Evolutionary conservation across 2,888 invertebrate species (phyloP), one percentile per base, ranked within the genome.

Genomic region (Drosophila kuntzei): DNA sequence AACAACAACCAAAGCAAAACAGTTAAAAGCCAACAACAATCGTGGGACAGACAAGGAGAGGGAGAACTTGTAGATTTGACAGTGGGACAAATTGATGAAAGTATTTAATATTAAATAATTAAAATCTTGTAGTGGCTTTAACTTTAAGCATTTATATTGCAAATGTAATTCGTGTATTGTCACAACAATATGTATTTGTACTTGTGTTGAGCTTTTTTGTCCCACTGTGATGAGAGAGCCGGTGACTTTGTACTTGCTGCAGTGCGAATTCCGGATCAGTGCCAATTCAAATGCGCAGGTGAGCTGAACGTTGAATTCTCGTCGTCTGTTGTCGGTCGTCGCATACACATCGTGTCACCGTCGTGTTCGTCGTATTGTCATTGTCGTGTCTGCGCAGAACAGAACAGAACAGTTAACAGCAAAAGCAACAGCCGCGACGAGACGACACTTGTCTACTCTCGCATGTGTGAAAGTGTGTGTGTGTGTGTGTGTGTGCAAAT

Each of bases 241-340:
- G 39, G 29, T 22, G 64, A 54, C 46, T 59, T 63, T 58, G 65
- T 53, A 75, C 69, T 76, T 62, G 72, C 65, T 79, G 81, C 89
- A 80, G 29, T 80, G 80, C 78, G 63, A 83, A 83, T 89, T 69
- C 39, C 67, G 59, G 75, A 73, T 85, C 80, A 87, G 89, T 89
- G 85, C 77, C 75, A 89, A 87, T 76, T 75, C 74, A 88, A 73
- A 84, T 77, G 89, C 80, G 66, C 89, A 89, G 81, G 84, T 87
- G 87, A 87, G 85, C 79, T 79, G 85, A 84, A 87, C 89, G 81
- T 80, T 53, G 41, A 49, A 49, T 59, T 51, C 39, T 46, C 16
- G 71, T 59, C 50, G 49, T 57, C 44, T 27, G 6, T 54, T 60
- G 36, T 57, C 47, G 51, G 18, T 41, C 14, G 41, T 34, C 43